Percentiles rank a stretch among this genome's conserved stretches.
Evolutionary conservation across 2,888 invertebrate species (phyloP).

Genomic region (Andricus quercusramuli): DNA sequence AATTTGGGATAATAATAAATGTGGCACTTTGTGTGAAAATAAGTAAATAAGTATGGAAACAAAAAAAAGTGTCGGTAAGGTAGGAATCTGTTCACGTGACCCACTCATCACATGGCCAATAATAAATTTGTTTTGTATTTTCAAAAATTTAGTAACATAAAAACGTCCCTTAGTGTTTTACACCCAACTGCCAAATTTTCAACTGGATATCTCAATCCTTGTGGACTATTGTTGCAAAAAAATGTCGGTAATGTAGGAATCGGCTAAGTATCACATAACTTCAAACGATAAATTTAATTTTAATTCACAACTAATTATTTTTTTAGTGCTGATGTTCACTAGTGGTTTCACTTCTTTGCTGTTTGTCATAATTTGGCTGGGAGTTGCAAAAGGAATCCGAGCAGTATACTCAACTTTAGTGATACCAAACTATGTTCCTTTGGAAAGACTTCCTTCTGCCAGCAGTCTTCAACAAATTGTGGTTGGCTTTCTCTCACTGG

Average conservation of each 20-base stretch:
- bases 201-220: too few relatives aligned
- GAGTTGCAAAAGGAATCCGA: slow-evolving; percentile 85
- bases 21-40: too few relatives aligned
- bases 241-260: too few relatives aligned
- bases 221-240: too few relatives aligned
- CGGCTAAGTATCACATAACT: neutral
- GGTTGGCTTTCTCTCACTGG: slow-evolving; percentile 82
- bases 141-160: too few relatives aligned
- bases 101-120: too few relatives aligned
- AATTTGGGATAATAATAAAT: too few relatives aligned
- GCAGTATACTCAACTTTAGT: slow-evolving; percentile 86
- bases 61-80: too few relatives aligned
- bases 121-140: too few relatives aligned
- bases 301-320: slow-evolving; percentile 41
- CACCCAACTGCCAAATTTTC: neutral
- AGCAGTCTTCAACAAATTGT: slow-evolving; percentile 86
- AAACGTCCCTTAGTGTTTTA: neutral
- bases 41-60: too few relatives aligned
- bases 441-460: slow-evolving; percentile 84
- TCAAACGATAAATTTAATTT: slow-evolving; percentile 7
- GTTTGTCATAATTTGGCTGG: slow-evolving; percentile 81
- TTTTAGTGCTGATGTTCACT: slow-evolving; percentile 76
- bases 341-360: slow-evolving; percentile 74
- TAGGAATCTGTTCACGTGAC: too few relatives aligned
- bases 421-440: slow-evolving; percentile 85